These are phyloP conservation scores for Gasterosteus aculeatus DNA, from an alignment of 2,113 vertebrate genomes.

Conservation along the genomic window DNA sequence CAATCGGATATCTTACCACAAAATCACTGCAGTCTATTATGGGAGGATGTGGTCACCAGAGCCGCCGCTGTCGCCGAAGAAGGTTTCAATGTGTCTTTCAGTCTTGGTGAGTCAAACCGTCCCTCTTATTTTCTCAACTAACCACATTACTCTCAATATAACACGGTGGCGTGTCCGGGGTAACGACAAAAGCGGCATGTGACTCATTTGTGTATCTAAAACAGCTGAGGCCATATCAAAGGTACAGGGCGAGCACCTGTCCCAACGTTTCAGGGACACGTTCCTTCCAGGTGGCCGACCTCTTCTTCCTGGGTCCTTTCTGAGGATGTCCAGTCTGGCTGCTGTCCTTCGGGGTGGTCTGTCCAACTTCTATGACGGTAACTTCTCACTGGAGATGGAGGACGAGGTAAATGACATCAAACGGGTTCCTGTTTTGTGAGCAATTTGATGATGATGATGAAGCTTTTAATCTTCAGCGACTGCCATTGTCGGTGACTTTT, in stretches of 20 bases:
- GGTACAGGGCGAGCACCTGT: constrained; percentile 78
- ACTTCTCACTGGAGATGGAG: constrained; percentile 86
- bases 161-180: neutral
- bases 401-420: constrained; percentile 78
- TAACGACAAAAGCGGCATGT: neutral
- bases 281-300: constrained; percentile 82
- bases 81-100: constrained; percentile 89
- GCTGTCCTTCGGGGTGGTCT: constrained; percentile 77
- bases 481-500: neutral
- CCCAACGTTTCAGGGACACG: constrained; percentile 77
- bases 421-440: neutral
- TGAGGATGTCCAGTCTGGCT: constrained; percentile 80
- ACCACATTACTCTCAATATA: neutral
- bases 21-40: constrained; percentile 78
- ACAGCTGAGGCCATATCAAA: constrained; percentile 83
- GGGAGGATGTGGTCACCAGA: constrained; percentile 84
- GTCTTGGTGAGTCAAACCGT: constrained; percentile 81
- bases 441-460: neutral
- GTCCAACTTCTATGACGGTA: constrained; percentile 83
- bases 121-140: neutral
- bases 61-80: constrained; percentile 81
- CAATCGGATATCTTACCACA: neutral
- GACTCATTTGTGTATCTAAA: constrained; percentile 11
- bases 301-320: constrained; percentile 77
- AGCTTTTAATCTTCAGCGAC: neutral